phyloP scores from a whole-genome alignment of 1,140 invertebrate species.

The Liolophura sinensis region DNA sequence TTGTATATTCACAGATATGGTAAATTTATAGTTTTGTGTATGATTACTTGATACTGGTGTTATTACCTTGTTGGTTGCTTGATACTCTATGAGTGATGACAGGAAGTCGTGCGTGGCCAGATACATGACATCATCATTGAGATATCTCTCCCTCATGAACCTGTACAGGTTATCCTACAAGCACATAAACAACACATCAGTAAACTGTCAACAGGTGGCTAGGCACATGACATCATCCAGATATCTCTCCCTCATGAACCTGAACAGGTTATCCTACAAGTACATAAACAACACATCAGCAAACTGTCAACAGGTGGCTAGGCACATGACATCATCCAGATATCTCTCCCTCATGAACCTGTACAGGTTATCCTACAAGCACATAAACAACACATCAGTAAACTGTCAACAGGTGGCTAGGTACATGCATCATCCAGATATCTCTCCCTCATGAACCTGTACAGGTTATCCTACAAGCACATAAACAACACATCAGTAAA shows the following conservation, averaged over 20 bases:
- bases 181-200: no score
- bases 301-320: no score
- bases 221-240: conserved; percentile 46
- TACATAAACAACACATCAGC: no score
- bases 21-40: no score
- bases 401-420: no score
- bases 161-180: conserved; percentile 51
- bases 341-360: conserved; percentile 47
- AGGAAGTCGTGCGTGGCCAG: conserved; percentile 52
- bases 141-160: conserved; percentile 47
- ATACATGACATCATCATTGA: conserved; percentile 46
- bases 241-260: conserved; percentile 47
- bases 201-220: no score
- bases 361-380: conserved; percentile 53
- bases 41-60: no score
- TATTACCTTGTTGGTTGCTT: conserved; percentile 40
- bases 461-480: conserved; percentile 48
- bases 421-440: conserved; percentile 47
- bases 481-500: no score
- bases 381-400: no score
- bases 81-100: conserved; percentile 42
- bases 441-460: conserved; percentile 44
- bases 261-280: conserved; percentile 51
- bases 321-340: conserved; percentile 43
- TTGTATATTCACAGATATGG: no score